Base-by-base conservation (phyloP, 2,797 vertebrate genomes). In the Arrhamphus sclerolepis region DNA sequence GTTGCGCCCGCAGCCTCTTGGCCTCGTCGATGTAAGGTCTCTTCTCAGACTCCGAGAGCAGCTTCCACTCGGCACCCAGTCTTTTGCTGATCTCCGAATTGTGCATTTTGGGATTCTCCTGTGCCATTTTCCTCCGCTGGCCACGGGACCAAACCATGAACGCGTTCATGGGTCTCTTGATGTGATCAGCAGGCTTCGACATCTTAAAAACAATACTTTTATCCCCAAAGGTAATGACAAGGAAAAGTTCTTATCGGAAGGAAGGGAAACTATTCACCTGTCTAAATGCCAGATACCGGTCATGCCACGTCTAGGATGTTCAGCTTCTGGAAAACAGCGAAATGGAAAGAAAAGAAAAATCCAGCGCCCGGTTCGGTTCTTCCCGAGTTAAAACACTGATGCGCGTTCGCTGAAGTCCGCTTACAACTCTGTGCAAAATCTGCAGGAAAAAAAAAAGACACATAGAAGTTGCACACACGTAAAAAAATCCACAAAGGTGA, bases 61-160 rank as follows among this genome's bases (percentile, higher is more conserved):
- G 96, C 91, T 99, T 99, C 97, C 97, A 98, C 94, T 98, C 97
- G 62, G 97, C 97, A 66, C 97, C 97, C 87, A 98, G 94, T 69
- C 97, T 84, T 77, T 98, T 98, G 93, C 95, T 97, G 92, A 98
- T 98, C 93, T 98, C 97, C 26, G 97, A 98, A 91, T 98, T 98
- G 93, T 98, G 97, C 97, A 98, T 99, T 89, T 99, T 98, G 70
- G 97, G 97, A 87, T 99, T 99, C 87, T 99, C 97, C 89, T 99
- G 97, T 61, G 97, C 97, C 97, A 99, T 98, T 93, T 98, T 99
- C 85, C 97, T 92, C 83, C 97, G 89, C 90, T 98, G 97, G 64
- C 97, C 97, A 75, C 97, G 91, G 78, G 97, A 98, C 97, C 97
- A 98, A 43, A 98, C 97, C 97, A 98, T 98, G 93, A 98, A 98